These are phyloP conservation scores for Oscheius myriophilus DNA, from an alignment of 2,888 invertebrate genomes.

Conservation along the genomic window DNA sequence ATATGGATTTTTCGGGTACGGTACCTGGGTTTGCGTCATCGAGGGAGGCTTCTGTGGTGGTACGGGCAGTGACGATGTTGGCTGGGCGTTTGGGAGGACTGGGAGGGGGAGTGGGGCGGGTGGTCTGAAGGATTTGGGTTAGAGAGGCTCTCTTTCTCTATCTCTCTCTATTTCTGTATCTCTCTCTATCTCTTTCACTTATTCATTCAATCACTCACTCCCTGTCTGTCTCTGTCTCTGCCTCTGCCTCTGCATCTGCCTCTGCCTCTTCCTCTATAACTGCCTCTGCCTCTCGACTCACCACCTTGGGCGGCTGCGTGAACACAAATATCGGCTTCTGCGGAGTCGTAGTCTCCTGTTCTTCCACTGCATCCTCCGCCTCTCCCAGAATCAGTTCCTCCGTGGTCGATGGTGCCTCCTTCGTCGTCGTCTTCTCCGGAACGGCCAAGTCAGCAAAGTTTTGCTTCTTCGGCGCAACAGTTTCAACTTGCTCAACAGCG, in stretches of 20 bases:
- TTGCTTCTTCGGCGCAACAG: neutral
- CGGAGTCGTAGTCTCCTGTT: conserved; percentile 22
- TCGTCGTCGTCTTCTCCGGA: neutral
- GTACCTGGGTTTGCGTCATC: conserved; percentile 8
- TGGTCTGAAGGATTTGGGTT: neutral
- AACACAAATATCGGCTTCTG: conserved; percentile 16
- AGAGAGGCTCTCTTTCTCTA: too few relatives aligned
- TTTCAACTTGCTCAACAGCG: conserved; percentile 6
- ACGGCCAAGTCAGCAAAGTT: neutral
- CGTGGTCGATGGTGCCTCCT: neutral
- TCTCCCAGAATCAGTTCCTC: conserved; percentile 1
- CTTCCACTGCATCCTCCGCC: neutral
- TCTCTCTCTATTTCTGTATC: too few relatives aligned
- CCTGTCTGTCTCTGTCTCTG: too few relatives aligned
- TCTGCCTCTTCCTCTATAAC: conserved; percentile 1
- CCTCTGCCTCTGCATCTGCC: too few relatives aligned
- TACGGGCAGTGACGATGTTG: conserved; percentile 22
- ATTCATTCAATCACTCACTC: too few relatives aligned
- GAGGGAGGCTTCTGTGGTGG: conserved; percentile 7
- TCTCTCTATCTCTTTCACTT: too few relatives aligned
- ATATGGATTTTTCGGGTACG: too few relatives aligned
- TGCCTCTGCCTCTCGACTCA: neutral
- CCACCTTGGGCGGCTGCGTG: conserved; percentile 8
- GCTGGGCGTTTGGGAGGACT: neutral
- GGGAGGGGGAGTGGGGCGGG: neutral